Evolutionary conservation across 2,888 invertebrate species (phyloP).

Genomic region (Dasysyrphus albostriatus): DNA sequence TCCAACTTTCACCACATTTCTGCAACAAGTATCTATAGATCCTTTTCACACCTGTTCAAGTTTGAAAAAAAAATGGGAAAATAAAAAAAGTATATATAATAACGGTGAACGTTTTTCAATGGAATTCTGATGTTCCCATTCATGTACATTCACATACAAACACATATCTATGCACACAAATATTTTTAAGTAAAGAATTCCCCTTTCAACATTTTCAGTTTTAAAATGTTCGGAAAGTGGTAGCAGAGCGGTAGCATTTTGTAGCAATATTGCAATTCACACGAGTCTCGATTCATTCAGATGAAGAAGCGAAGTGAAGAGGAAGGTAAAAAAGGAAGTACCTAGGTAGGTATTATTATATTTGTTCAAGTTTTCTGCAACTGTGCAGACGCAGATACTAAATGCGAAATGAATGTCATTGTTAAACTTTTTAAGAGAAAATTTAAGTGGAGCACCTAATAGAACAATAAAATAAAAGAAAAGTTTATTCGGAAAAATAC

Average conservation of each 20-base stretch:
- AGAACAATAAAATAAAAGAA: not conserved
- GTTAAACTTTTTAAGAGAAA: conserved; percentile 44
- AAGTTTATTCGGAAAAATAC: not conserved
- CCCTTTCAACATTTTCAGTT: conserved; percentile 17
- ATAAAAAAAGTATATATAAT: conserved; percentile 1
- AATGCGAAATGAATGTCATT: conserved; percentile 44
- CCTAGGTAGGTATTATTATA: not conserved
- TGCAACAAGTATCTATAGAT: conserved; percentile 66
- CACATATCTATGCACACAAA: too few relatives aligned
- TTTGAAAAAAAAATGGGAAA: conserved; percentile 7
- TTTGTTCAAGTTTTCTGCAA: conserved; percentile 30
- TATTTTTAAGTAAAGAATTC: conserved; percentile 11
- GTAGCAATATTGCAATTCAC: conserved; percentile 48
- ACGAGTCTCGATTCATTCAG: not conserved
- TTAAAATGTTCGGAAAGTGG: conserved; percentile 24
- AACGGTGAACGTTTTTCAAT: conserved; percentile 27
- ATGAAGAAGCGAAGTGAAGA: not conserved
- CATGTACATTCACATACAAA: not conserved
- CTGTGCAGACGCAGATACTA: not conserved
- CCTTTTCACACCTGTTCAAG: conserved; percentile 67
- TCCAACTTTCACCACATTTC: conserved; percentile 25
- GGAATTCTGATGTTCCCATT: conserved; percentile 35
- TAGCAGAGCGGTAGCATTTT: conserved; percentile 45
- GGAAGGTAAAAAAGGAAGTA: not conserved
- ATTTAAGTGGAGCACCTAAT: conserved; percentile 20